Evolutionary conservation across 2,888 invertebrate species (phyloP).

Genomic region (Listrodromus nycthemerus): DNA sequence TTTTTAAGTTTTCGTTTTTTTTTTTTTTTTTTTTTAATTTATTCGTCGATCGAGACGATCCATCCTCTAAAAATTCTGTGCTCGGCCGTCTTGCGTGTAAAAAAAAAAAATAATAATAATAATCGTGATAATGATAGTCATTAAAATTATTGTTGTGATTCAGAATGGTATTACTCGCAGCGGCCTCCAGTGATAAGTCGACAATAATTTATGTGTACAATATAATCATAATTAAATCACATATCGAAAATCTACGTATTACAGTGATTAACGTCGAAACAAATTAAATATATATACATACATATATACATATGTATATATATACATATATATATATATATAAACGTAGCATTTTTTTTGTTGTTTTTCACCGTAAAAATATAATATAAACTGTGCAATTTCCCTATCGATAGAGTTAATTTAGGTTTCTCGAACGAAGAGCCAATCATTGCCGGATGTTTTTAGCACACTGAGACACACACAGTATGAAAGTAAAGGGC

Average conservation of each 20-base stretch:
- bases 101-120: conserved; percentile 15
- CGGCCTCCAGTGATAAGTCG: conserved; percentile 56
- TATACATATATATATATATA: neutral
- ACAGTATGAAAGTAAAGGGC: conserved; percentile 30
- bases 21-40: neutral
- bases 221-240: conserved; percentile 77
- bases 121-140: neutral
- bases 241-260: conserved; percentile 76
- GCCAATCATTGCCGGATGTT: conserved; percentile 1
- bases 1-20: neutral
- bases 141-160: conserved; percentile 44
- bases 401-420: conserved; percentile 65
- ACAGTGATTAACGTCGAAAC: conserved; percentile 74
- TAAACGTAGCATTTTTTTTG: conserved; percentile 69
- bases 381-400: conserved; percentile 78
- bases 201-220: conserved; percentile 61
- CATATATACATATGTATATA: conserved; percentile 46
- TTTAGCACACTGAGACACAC: conserved; percentile 22
- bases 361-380: conserved; percentile 69
- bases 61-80: conserved; percentile 15
- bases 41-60: neutral
- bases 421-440: conserved; percentile 18
- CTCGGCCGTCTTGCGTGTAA: neutral
- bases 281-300: conserved; percentile 77
- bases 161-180: conserved; percentile 62